Conservation (phyloP, 2,888 invertebrate species). For the Blomia tropicalis region DNA sequence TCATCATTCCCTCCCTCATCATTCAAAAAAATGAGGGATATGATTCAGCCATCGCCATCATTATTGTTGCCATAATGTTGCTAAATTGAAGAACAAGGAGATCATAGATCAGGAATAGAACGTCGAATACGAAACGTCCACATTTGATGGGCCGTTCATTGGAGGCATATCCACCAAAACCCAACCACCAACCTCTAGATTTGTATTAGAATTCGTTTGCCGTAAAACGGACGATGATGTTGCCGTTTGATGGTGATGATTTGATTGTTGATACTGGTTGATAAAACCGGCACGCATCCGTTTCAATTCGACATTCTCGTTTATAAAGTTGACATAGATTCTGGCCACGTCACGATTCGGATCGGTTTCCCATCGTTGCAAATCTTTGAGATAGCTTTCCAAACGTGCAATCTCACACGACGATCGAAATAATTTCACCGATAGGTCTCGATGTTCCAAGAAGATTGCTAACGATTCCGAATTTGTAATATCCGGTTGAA, state of each 20-base stretch:
- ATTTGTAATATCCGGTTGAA: conserved; percentile 57
- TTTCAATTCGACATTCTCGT: conserved; percentile 2
- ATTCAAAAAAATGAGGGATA: too few relatives aligned
- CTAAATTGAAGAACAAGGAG: too few relatives aligned
- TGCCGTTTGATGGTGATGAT: too few relatives aligned
- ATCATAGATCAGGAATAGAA: too few relatives aligned
- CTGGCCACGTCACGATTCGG: not conserved
- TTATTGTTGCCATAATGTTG: too few relatives aligned
- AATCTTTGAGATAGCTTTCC: not conserved
- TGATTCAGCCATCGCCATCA: too few relatives aligned
- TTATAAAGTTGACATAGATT: not conserved
- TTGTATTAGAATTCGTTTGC: not conserved
- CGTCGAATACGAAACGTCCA: too few relatives aligned
- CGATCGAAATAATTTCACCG: conserved; percentile 2
- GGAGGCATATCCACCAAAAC: not conserved
- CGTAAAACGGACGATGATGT: not conserved
- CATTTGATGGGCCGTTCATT: too few relatives aligned
- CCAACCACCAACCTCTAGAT: conserved; percentile 10
- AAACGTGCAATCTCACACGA: not conserved
- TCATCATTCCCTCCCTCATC: too few relatives aligned
- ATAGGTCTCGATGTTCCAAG: conserved; percentile 51
- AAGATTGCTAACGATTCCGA: conserved; percentile 67
- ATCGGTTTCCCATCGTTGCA: not conserved
- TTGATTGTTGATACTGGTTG: not conserved
- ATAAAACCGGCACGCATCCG: not conserved